phyloP scores from a whole-genome alignment of 2,888 invertebrate genomes.

The Lycia hirtaria region DNA sequence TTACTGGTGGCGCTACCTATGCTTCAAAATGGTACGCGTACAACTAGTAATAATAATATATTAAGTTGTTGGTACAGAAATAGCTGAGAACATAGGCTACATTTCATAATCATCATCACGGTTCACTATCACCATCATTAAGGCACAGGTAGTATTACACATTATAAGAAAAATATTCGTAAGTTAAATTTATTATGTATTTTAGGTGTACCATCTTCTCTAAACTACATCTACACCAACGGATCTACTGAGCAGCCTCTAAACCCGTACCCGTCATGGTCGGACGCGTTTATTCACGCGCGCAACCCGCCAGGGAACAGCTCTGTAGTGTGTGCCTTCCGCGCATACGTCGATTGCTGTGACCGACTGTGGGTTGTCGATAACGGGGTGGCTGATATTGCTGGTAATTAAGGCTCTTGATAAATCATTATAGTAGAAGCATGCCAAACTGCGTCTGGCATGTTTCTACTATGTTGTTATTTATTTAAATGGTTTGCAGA shows the following conservation, averaged over 20 bases:
- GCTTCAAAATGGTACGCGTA: too few relatives aligned
- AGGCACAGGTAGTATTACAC: too few relatives aligned
- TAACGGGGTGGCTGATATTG: constrained; percentile 89
- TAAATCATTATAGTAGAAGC: not conserved
- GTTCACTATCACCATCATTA: too few relatives aligned
- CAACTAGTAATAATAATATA: too few relatives aligned
- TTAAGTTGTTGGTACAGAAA: too few relatives aligned
- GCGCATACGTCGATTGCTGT: constrained; percentile 88
- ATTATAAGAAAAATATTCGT: too few relatives aligned
- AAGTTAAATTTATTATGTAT: too few relatives aligned
- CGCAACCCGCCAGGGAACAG: constrained; percentile 68
- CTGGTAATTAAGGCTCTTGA: constrained; percentile 83
- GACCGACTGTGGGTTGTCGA: constrained; percentile 92
- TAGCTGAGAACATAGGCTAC: too few relatives aligned
- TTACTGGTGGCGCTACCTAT: too few relatives aligned
- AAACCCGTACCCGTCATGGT: constrained; percentile 90
- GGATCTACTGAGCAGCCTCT: constrained; percentile 87
- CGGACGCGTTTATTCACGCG: constrained; percentile 88
- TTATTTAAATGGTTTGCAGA: too few relatives aligned
- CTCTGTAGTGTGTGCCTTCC: constrained; percentile 89
- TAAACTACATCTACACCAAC: constrained; percentile 83
- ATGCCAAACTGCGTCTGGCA: not conserved
- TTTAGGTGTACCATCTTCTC: constrained; percentile 64
- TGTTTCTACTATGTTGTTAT: too few relatives aligned
- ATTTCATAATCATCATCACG: too few relatives aligned